phyloP scores from a whole-genome alignment of 2,797 vertebrate species.

The Denticeps clupeoides region DNA sequence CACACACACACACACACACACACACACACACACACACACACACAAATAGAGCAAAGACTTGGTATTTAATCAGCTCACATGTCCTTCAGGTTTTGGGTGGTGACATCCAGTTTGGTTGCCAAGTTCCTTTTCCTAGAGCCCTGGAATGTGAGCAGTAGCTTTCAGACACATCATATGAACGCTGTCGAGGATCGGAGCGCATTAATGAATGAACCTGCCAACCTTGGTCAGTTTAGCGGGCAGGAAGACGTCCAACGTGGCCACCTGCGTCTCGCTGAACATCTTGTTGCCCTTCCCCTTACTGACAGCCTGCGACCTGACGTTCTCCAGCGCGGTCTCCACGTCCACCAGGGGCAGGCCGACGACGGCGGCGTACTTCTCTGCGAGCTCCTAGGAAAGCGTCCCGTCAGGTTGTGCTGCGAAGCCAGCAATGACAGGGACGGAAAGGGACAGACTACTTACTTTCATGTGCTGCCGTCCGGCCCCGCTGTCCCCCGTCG shows the following conservation, averaged over 20 bases:
- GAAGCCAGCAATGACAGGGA: slow-evolving; percentile 15
- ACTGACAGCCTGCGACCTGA: slow-evolving; percentile 68
- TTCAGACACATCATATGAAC: not conserved
- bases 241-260: slow-evolving; percentile 77
- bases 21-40: not conserved
- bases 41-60: not conserved
- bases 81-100: slow-evolving; percentile 68
- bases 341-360: slow-evolving; percentile 52
- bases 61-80: slow-evolving; percentile 25
- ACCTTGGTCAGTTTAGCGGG: slow-evolving; percentile 49
- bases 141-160: slow-evolving; percentile 7
- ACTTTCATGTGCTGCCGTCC: slow-evolving; percentile 65
- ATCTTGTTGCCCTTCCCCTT: slow-evolving; percentile 71
- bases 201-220: not conserved
- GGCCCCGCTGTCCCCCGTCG: slow-evolving; percentile 54
- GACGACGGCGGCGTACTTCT: slow-evolving; percentile 61
- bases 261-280: slow-evolving; percentile 70
- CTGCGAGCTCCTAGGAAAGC: slow-evolving; percentile 64
- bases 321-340: slow-evolving; percentile 66
- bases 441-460: slow-evolving; percentile 4
- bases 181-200: not conserved
- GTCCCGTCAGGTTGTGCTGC: not conserved
- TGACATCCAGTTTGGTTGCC: slow-evolving; percentile 72
- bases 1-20: not conserved
- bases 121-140: slow-evolving; percentile 56